These are phyloP conservation scores for Stomatorhinus ivindoensis DNA, from an alignment of 2,113 vertebrate species.

Conservation along the genomic window DNA sequence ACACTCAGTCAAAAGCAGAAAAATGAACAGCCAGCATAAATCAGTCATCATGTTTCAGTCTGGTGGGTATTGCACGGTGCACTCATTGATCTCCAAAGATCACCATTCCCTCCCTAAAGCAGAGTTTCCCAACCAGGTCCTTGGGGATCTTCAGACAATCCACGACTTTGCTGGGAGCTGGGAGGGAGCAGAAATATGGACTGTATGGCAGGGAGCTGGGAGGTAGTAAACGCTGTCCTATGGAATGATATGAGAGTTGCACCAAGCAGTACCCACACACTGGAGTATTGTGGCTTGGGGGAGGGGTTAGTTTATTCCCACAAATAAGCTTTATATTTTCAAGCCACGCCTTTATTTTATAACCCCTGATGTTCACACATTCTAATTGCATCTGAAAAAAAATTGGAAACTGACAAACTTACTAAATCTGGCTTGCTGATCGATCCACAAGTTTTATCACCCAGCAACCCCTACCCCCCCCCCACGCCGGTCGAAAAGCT, in stretches of 20 bases:
- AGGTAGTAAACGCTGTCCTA: background rate
- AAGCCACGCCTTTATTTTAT: background rate
- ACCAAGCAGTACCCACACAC: background rate
- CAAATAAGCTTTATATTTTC: background rate
- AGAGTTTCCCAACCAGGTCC: background rate
- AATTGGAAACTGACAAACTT: background rate
- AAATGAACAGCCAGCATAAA: background rate
- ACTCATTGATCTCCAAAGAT: background rate
- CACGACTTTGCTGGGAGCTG: background rate
- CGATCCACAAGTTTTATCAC: background rate
- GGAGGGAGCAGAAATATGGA: too few relatives aligned
- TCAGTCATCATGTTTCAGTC: background rate
- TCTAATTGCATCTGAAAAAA: background rate
- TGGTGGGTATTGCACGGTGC: background rate
- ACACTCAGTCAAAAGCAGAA: background rate
- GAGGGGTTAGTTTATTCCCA: background rate
- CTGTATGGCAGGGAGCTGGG: background rate
- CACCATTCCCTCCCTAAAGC: background rate
- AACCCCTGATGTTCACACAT: background rate
- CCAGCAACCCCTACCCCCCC: background rate
- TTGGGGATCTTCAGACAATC: background rate
- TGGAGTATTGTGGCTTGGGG: background rate
- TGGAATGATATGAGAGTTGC: background rate
- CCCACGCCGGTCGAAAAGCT: too few relatives aligned
- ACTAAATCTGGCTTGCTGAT: background rate